Base-by-base conservation (phyloP, 2,888 invertebrate genomes). In the Thera britannica region DNA sequence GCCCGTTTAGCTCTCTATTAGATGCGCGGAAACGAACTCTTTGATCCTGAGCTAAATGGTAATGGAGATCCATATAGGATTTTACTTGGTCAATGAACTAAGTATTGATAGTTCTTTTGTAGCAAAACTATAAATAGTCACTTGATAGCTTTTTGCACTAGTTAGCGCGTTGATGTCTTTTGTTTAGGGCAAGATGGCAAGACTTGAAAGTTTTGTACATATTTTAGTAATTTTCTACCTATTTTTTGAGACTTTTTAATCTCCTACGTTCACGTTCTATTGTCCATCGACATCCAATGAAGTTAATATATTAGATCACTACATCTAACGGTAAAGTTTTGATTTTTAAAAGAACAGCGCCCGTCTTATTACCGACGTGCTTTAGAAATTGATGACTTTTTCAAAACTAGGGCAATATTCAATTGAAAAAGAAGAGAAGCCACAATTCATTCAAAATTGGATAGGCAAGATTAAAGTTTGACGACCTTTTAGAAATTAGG, bases 1-100 rank as follows among this genome's bases (percentile, higher is more conserved):
- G 67, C 69, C 65, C 72, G 63, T 69, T 70, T 73, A 71, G 63
- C 70, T 68, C 73, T 75, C 75, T 73, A 71, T 74, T 73, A 70
- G 60, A 71, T 67, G 58, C 70, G 8, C 36, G 57, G 60, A 68
- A 67, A 62, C 66, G 9, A 49, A 66, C 58, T 57, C 63, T 61
- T 67, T 67, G 58, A 59, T 57, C 65, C 41, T 64, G 55, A 52
- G 41, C 56, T 61, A 38, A 63, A 61, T 65, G 11, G 61, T 64
- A 66, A 55, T 62, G 58, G 60, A 62, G 11, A 57, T 63, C 62
- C 55, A 54, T 63, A 63, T 61, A n/a, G 34, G 48, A 36, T 48
- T 58, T 48, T 11, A 57, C 23, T 44, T 44, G n/a, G 36, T n/a
- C 6, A 7, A 11, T 46, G 35, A 6, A 58, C 58, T 34, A n/a